Percentiles rank a stretch among this genome's conserved stretches.
phyloP scores from a whole-genome alignment of 64 coral and sea anemone species.

The Exaiptasia diaphana region DNA sequence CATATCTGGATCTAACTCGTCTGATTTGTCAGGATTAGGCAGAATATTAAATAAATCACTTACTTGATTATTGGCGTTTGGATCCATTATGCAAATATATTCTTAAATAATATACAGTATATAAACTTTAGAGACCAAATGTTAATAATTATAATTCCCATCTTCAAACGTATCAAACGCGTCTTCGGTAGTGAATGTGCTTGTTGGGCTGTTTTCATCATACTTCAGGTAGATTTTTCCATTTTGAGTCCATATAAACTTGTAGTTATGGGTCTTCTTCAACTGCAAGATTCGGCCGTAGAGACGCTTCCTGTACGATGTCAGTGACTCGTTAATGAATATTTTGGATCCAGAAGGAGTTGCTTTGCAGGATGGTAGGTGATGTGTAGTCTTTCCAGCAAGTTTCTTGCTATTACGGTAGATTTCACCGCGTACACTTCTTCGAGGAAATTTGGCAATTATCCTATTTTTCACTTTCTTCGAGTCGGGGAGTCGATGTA shows the following conservation, averaged over 20 bases:
- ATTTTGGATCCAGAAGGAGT: not conserved
- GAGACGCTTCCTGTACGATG: constrained; percentile 18
- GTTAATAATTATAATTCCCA: too few species aligned
- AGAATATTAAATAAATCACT: not conserved
- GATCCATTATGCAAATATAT: too few species aligned
- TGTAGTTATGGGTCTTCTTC: not conserved
- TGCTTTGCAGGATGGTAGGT: not conserved
- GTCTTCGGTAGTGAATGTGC: not conserved
- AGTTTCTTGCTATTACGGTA: constrained; percentile 3
- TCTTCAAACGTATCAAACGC: not conserved
- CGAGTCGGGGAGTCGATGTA: too few species aligned
- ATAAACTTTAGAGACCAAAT: too few species aligned
- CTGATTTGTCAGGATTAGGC: constrained; percentile 3
- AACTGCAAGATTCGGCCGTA: constrained; percentile 29
- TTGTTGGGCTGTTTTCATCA: not conserved
- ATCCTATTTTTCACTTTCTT: constrained; percentile 30
- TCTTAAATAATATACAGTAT: too few species aligned
- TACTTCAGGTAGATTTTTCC: constrained; percentile 30
- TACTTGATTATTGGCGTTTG: too few species aligned
- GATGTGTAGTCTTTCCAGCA: constrained; percentile 1
- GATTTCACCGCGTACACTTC: constrained; percentile 27
- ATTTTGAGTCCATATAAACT: constrained; percentile 50
- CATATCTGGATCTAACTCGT: constrained; percentile 52
- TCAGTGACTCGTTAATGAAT: constrained; percentile 48
- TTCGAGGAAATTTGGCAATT: constrained; percentile 24